Conservation (phyloP, 2,113 vertebrate species). For the Antennarius striatus region DNA sequence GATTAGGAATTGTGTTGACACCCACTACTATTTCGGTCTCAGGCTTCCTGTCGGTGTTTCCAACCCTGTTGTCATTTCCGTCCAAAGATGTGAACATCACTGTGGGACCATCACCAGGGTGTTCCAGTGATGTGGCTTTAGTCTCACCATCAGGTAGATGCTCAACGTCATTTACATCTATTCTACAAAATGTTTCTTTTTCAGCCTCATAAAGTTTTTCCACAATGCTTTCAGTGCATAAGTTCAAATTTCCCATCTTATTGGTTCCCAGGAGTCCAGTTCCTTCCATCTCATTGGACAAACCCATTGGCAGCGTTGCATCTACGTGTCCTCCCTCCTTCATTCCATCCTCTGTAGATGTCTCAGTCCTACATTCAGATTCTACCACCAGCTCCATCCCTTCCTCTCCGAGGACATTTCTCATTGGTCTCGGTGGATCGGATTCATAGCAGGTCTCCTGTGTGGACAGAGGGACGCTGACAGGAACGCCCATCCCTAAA, state of each 20-base stretch:
- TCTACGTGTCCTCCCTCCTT: not conserved
- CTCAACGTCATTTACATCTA: not conserved
- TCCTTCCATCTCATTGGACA: not conserved
- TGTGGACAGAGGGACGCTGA: constrained; percentile 1
- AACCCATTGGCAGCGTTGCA: not conserved
- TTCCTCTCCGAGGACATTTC: not conserved
- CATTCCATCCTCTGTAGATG: not conserved
- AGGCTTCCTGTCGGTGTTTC: constrained; percentile 1
- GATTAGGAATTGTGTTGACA: not conserved
- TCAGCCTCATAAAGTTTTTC: not conserved
- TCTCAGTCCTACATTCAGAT: not conserved
- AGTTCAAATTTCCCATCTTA: not conserved
- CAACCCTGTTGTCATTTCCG: not conserved
- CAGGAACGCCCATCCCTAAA: not conserved
- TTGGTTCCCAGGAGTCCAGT: not conserved
- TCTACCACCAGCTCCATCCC: not conserved
- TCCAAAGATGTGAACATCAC: not conserved
- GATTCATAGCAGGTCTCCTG: constrained; percentile 4
- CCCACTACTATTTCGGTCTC: not conserved
- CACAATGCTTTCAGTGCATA: not conserved
- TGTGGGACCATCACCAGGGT: not conserved
- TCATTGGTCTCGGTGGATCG: constrained; percentile 1
- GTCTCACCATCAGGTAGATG: not conserved
- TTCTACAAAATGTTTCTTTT: not conserved
- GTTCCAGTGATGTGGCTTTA: not conserved